Evolutionary conservation across 2,797 vertebrate species (phyloP).

Genomic region (Poecilia wingei): DNA sequence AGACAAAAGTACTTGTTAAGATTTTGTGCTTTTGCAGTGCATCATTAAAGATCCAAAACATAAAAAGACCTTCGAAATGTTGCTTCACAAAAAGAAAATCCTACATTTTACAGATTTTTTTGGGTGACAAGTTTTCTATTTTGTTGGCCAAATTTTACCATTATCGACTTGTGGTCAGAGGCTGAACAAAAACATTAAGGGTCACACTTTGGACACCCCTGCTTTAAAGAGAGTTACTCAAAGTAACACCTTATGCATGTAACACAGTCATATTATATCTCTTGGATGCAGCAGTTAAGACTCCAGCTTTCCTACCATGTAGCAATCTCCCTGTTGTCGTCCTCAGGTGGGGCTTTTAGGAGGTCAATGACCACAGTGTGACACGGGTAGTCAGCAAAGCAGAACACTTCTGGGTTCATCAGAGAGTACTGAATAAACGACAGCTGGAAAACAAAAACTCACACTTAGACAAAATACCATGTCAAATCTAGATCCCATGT

Average conservation of each 20-base stretch:
- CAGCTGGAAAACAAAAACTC: slow-evolving; percentile 76
- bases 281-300: background rate
- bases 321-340: slow-evolving; percentile 98
- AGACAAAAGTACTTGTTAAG: no score
- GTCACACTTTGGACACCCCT: no score
- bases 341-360: slow-evolving; percentile 97
- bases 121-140: no score
- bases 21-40: no score
- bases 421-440: slow-evolving; percentile 99
- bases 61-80: no score
- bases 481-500: background rate
- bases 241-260: background rate
- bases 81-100: no score
- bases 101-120: no score
- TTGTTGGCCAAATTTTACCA: no score
- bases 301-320: slow-evolving; percentile 85
- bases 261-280: background rate
- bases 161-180: no score
- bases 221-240: background rate
- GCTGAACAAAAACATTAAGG: no score
- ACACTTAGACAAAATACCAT: background rate
- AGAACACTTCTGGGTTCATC: slow-evolving; percentile 97
- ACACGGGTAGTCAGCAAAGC: slow-evolving; percentile 97
- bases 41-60: no score
- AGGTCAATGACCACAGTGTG: slow-evolving; percentile 98